Percentiles rank a stretch among this genome's conserved stretches.
phyloP scores from a whole-genome alignment of 2,113 vertebrate species.

The Gambusia affinis region DNA sequence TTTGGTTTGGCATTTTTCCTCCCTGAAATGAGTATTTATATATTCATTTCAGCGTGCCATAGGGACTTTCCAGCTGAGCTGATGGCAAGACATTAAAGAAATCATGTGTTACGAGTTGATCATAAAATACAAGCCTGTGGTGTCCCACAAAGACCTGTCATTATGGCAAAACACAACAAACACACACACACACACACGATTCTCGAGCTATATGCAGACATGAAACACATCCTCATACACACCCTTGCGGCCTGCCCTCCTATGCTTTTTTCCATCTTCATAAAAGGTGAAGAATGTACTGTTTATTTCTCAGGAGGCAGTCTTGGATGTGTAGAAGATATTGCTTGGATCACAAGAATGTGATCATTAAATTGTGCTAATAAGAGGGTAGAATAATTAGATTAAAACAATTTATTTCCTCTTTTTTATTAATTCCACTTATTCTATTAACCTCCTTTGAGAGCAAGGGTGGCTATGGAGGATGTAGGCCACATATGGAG shows the following conservation, averaged over 20 bases:
- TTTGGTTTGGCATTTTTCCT: constrained; percentile 58
- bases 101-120: constrained; percentile 75
- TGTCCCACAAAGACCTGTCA: constrained; percentile 77
- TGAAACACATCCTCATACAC: constrained; percentile 45
- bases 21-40: constrained; percentile 73
- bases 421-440: constrained; percentile 37
- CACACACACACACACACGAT: constrained; percentile 30
- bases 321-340: constrained; percentile 13
- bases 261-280: constrained; percentile 53
- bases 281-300: constrained; percentile 68
- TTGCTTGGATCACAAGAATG: constrained; percentile 17
- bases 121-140: constrained; percentile 78
- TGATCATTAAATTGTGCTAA: constrained; percentile 31
- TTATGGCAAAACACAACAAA: constrained; percentile 74
- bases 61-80: constrained; percentile 80
- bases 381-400: constrained; percentile 40
- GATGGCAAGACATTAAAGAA: constrained; percentile 83
- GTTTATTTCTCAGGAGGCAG: constrained; percentile 64
- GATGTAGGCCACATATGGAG: constrained; percentile 30
- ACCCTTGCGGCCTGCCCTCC: constrained; percentile 5
- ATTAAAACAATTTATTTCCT: constrained; percentile 48
- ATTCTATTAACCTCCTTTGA: constrained; percentile 34
- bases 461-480: constrained; percentile 17
- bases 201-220: constrained; percentile 49
- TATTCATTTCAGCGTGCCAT: constrained; percentile 74